Base-by-base conservation (phyloP, 2,888 invertebrate species). In the Microctonus brassicae region DNA sequence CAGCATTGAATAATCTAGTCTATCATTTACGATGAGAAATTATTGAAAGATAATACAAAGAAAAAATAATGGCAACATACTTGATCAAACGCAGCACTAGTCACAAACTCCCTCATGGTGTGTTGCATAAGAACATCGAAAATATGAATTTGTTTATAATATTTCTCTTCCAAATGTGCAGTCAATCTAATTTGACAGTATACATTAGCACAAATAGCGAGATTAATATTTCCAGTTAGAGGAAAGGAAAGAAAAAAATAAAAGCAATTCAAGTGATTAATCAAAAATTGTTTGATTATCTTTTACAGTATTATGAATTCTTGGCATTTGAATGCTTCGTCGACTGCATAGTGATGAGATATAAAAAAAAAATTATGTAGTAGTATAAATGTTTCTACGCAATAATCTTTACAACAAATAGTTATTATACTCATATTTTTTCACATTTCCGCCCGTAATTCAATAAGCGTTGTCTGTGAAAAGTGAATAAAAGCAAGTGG, bases 1-100 rank as follows among this genome's bases (percentile, higher is more conserved):
- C 22, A 20, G n/a, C n/a, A n/a, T n/a, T n/a, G n/a, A n/a, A 20
- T 1, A 61, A 34, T 29, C 26, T 47, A 47, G 47, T 63, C 63
- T 5, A 47, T 26, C 13, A 10, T 47, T 39, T 22, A 1, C 20
- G 39, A 26, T 53, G n/a, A n/a, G n/a, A n/a, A n/a, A n/a, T n/a
- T n/a, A n/a, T n/a, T n/a, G n/a, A n/a, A n/a, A n/a, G n/a, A 29
- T 36, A 52, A 42, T 52, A 53, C 36, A 57, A 58, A 36, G 11
- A 71, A 36, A 55, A 67, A 67, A 72, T 22, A 60, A 69, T 72
- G 62, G 62, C 64, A 62, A 58, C 65, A 72, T 75, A 77, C 73
- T 77, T 75, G 76, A 77, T 76, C 76, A 70, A 66, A 57, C 22
- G 39, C 33, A 33, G 70, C 52, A 73, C 65, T 70, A 60, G 70